phyloP scores from a whole-genome alignment of 2,797 vertebrate genomes.

The Chelon labrosus region DNA sequence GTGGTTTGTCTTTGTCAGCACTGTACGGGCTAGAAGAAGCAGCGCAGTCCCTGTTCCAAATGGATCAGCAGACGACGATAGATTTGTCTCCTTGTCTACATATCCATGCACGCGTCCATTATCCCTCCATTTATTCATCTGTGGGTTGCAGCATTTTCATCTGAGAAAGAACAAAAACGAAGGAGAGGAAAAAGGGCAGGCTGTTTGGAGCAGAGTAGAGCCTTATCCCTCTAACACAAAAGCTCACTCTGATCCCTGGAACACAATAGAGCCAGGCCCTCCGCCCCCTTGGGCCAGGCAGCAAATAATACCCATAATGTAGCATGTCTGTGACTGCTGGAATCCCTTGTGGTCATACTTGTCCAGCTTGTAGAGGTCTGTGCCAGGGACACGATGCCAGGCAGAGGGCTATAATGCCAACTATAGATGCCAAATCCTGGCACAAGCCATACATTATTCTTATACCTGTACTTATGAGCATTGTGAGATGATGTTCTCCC shows the following conservation, averaged over 20 bases:
- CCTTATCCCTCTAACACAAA: constrained; percentile 73
- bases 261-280: constrained; percentile 65
- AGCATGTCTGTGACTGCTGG: constrained; percentile 77
- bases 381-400: constrained; percentile 68
- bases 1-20: constrained; percentile 60
- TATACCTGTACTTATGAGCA: constrained; percentile 23
- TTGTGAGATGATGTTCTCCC: constrained; percentile 8
- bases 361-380: constrained; percentile 65
- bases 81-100: constrained; percentile 64
- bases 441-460: constrained; percentile 27
- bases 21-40: constrained; percentile 25
- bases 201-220: constrained; percentile 61
- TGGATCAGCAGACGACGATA: constrained; percentile 54
- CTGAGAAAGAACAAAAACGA: constrained; percentile 57
- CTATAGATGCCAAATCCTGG: constrained; percentile 55
- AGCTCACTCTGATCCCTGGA: constrained; percentile 73
- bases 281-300: constrained; percentile 68
- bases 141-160: constrained; percentile 45
- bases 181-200: constrained; percentile 29
- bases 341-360: constrained; percentile 66
- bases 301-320: constrained; percentile 78
- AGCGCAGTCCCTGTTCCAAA: constrained; percentile 30
- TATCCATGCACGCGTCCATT: constrained; percentile 55
- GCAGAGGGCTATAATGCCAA: constrained; percentile 39
- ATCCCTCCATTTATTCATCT: constrained; percentile 52